phyloP scores from a whole-genome alignment of 2,797 vertebrate species.

The Pseudochirops cupreus region DNA sequence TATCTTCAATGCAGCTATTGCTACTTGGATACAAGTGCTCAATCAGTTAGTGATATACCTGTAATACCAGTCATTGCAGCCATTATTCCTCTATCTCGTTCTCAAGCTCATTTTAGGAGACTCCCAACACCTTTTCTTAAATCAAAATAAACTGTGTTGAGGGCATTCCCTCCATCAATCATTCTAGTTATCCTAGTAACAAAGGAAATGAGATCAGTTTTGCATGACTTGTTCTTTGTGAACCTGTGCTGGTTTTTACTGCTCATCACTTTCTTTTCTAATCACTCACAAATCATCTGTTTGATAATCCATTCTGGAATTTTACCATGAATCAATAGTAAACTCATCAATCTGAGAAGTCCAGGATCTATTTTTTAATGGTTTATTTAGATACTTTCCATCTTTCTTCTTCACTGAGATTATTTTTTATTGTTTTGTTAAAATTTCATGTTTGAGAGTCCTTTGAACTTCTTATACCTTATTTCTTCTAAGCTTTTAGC shows the following conservation, averaged over 20 bases:
- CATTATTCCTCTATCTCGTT: neutral
- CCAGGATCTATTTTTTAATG: neutral
- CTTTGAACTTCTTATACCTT: too few species aligned
- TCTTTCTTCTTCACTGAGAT: neutral
- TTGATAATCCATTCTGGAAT: neutral
- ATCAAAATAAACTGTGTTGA: neutral
- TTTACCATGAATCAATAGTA: neutral
- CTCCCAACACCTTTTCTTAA: neutral
- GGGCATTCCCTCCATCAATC: neutral
- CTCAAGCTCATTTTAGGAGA: neutral
- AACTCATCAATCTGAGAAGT: neutral
- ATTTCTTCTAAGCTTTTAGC: too few species aligned
- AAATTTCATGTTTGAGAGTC: neutral
- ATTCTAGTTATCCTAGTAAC: neutral
- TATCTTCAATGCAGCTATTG: neutral
- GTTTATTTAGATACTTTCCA: too few species aligned
- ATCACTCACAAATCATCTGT: neutral
- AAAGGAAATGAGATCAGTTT: neutral
- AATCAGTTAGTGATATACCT: neutral
- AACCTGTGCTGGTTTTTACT: neutral
- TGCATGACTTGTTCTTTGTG: neutral
- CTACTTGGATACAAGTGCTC: neutral
- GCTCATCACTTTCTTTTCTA: neutral
- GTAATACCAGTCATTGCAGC: neutral
- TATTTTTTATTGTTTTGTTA: neutral